These are phyloP conservation scores for Galeopterus variegatus DNA, from an alignment of 2,113 vertebrate genomes.

Conservation along the genomic window DNA sequence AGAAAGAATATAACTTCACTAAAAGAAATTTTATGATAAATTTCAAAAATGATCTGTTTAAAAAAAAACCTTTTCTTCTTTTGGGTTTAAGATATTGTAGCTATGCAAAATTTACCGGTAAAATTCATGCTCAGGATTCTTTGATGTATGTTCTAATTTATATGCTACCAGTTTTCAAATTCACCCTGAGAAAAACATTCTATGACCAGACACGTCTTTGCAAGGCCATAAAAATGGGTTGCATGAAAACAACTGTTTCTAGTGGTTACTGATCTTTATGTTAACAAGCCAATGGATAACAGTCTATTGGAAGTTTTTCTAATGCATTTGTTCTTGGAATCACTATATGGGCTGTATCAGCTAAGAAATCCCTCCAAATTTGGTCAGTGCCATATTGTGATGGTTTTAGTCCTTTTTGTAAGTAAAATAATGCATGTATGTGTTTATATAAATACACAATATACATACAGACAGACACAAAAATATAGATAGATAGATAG, in stretches of 20 bases:
- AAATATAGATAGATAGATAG: too few species aligned
- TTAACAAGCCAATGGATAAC: background rate
- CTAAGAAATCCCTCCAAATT: background rate
- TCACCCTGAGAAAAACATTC: background rate
- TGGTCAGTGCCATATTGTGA: background rate
- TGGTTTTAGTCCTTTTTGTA: background rate
- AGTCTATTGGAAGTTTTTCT: background rate
- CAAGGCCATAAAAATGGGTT: background rate
- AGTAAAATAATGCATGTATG: background rate
- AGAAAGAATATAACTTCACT: background rate
- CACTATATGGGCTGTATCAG: background rate
- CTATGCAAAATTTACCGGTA: background rate
- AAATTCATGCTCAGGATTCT: background rate
- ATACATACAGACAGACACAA: background rate
- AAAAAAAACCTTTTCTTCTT: background rate
- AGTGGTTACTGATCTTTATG: background rate
- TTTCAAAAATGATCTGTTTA: background rate
- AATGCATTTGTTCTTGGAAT: background rate
- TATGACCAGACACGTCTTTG: background rate
- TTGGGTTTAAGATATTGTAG: conserved; percentile 6
- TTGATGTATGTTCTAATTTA: background rate
- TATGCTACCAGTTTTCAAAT: conserved; percentile 7
- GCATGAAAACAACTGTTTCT: conserved; percentile 43
- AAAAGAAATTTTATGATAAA: conserved; percentile 46
- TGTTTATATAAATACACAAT: background rate